phyloP scores from a whole-genome alignment of 35 echinoderm and acorn worm genomes.

The Ophioderma brevispina region DNA sequence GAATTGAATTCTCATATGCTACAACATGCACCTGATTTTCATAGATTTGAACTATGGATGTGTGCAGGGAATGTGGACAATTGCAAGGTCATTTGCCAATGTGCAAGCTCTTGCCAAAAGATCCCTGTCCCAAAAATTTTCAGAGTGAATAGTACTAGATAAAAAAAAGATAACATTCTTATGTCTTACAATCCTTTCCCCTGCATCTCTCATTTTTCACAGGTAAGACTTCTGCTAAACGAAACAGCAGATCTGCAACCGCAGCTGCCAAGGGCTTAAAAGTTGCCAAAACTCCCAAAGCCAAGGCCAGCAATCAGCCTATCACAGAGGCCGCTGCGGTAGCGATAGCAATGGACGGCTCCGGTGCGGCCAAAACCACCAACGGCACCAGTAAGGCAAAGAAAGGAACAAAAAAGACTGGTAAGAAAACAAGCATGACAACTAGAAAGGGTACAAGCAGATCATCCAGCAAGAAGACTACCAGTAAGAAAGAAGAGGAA shows the following conservation, averaged over 20 bases:
- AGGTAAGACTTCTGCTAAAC: background rate
- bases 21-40: too few species aligned
- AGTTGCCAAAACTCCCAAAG: background rate
- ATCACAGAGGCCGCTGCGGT: background rate
- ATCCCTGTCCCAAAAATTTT: too few species aligned
- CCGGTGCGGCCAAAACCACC: background rate
- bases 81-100: background rate
- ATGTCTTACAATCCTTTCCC: background rate
- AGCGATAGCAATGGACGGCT: background rate
- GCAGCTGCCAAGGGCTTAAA: background rate
- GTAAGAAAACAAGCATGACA: conserved; percentile 42
- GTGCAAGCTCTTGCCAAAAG: background rate
- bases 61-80: too few species aligned
- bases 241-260: background rate
- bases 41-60: too few species aligned
- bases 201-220: background rate
- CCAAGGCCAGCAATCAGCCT: background rate
- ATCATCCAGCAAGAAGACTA: conserved; percentile 7
- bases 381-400: conserved; percentile 27
- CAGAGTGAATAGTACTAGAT: too few species aligned
- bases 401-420: conserved; percentile 34
- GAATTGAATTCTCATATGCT: too few species aligned
- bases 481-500: background rate
- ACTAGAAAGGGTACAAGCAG: background rate
- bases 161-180: background rate